A percentile compares a stretch with the other conserved stretches of the same genome.
phyloP scores from a whole-genome alignment of 2,888 invertebrate species.

The Andrena fulva region DNA sequence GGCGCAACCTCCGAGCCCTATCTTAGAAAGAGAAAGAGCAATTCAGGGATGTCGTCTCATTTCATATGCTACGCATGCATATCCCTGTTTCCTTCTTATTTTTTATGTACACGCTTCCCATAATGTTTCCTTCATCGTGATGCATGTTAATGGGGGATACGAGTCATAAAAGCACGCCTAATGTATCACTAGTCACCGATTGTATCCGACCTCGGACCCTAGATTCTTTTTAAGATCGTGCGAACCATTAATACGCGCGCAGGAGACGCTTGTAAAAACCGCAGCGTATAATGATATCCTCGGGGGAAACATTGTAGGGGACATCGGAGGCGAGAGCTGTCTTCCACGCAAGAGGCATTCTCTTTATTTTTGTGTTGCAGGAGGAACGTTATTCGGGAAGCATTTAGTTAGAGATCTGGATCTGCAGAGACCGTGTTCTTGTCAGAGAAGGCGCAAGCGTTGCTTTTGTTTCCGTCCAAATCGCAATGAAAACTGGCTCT shows the following conservation, averaged over 20 bases:
- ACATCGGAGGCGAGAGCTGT: not conserved
- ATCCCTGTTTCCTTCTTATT: slow-evolving; percentile 56
- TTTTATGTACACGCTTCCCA: slow-evolving; percentile 50
- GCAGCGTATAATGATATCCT: not conserved
- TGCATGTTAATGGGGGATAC: slow-evolving; percentile 28
- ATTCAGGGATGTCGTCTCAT: slow-evolving; percentile 61
- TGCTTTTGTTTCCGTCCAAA: slow-evolving; percentile 97
- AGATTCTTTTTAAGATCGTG: not conserved
- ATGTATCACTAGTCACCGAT: not conserved
- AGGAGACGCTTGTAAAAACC: slow-evolving; percentile 3
- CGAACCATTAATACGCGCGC: slow-evolving; percentile 1
- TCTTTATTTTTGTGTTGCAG: slow-evolving; percentile 74
- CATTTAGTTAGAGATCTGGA: slow-evolving; percentile 98
- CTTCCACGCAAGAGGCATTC: not conserved
- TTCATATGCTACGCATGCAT: slow-evolving; percentile 66
- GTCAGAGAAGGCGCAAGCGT: slow-evolving; percentile 94
- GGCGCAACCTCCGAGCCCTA: slow-evolving; percentile 57
- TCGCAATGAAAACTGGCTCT: slow-evolving; percentile 98
- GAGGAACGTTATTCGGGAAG: slow-evolving; percentile 98
- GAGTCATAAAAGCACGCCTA: slow-evolving; percentile 1
- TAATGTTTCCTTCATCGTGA: slow-evolving; percentile 43
- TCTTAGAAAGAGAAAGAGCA: slow-evolving; percentile 68
- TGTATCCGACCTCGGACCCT: not conserved
- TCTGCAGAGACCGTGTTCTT: slow-evolving; percentile 96
- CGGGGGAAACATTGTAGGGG: not conserved